Percentiles rank a stretch among this genome's conserved stretches.
These are phyloP conservation scores for Onychomys torridus DNA, from an alignment of 2,797 vertebrate genomes.

Conservation along the genomic window DNA sequence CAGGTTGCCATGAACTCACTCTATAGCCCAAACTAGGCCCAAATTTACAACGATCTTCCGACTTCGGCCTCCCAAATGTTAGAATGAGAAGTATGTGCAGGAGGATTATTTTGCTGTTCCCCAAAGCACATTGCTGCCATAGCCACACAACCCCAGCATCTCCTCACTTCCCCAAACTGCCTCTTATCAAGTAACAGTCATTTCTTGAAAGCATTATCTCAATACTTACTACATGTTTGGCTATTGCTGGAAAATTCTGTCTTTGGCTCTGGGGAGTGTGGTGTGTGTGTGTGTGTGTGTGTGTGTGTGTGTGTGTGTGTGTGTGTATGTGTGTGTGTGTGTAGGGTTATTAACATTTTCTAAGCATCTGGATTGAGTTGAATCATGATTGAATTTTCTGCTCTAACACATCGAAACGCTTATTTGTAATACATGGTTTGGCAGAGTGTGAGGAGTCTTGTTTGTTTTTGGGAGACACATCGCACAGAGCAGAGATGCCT, in stretches of 20 bases:
- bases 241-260: neutral
- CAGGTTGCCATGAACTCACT: neutral
- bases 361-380: constrained; percentile 25
- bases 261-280: neutral
- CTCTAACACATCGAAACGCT: neutral
- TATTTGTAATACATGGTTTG: constrained; percentile 35
- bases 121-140: neutral
- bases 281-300: neutral
- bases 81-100: neutral
- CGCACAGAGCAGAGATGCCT: neutral
- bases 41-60: neutral
- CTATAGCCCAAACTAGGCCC: neutral
- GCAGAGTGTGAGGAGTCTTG: neutral
- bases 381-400: neutral
- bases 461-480: neutral
- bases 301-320: neutral
- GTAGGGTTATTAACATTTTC: constrained; percentile 9
- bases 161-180: neutral
- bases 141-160: neutral
- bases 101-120: neutral
- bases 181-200: neutral
- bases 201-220: neutral
- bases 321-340: neutral
- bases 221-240: neutral
- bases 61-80: neutral